Percentiles rank a stretch among this genome's conserved stretches.
These are phyloP conservation scores for Cheumatopsyche charites DNA, from an alignment of 1,140 invertebrate species.

Conservation along the genomic window DNA sequence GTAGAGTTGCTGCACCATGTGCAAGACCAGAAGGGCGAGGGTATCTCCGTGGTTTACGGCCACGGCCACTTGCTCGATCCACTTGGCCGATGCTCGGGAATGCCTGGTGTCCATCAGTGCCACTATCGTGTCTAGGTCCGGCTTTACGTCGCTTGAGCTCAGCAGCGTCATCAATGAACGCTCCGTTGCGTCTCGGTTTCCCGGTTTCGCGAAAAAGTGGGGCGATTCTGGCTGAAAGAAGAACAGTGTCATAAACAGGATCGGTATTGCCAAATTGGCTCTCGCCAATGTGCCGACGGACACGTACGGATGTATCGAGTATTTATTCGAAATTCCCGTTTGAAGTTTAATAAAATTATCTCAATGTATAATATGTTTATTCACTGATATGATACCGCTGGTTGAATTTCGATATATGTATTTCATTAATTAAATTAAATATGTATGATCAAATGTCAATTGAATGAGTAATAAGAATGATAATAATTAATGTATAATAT, in stretches of 20 bases:
- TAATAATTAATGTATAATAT: too few relatives aligned
- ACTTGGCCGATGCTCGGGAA: slow-evolving; percentile 59
- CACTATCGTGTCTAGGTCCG: slow-evolving; percentile 68
- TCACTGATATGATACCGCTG: too few relatives aligned
- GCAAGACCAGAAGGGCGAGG: slow-evolving; percentile 64
- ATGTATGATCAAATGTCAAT: too few relatives aligned
- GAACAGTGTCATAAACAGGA: slow-evolving; percentile 61
- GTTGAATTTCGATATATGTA: too few relatives aligned
- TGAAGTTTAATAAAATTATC: slow-evolving; percentile 50
- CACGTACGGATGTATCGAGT: slow-evolving; percentile 68
- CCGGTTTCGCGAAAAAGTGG: slow-evolving; percentile 62
- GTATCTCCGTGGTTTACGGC: slow-evolving; percentile 69
- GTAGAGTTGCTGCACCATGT: slow-evolving; percentile 75
- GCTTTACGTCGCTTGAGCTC: slow-evolving; percentile 63
- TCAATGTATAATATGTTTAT: too few relatives aligned
- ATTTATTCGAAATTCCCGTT: slow-evolving; percentile 72
- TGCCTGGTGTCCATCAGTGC: slow-evolving; percentile 64
- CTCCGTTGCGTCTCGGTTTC: slow-evolving; percentile 58
- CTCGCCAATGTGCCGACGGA: slow-evolving; percentile 62
- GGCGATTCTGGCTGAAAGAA: slow-evolving; percentile 66
- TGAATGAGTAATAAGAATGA: too few relatives aligned
- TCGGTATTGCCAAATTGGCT: slow-evolving; percentile 63
- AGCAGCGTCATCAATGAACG: slow-evolving; percentile 60
- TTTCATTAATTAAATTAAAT: too few relatives aligned
- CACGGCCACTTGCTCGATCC: slow-evolving; percentile 65